Base-by-base conservation (phyloP, 2,113 vertebrate species). In the Dunckerocampus dactyliophorus region DNA sequence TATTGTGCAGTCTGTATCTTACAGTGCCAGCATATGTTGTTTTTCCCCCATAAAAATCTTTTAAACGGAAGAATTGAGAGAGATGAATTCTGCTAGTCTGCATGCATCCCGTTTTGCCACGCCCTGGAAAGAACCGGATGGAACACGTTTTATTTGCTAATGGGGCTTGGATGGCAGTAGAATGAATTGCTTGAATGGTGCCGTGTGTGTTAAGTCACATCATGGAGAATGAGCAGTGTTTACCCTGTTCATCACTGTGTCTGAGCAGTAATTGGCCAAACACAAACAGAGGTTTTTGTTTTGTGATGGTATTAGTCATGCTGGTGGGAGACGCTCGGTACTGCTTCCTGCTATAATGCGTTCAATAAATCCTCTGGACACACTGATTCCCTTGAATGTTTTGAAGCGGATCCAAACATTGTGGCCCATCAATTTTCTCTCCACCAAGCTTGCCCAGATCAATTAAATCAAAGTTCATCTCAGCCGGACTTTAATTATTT, bases 381-480 rank as follows among this genome's bases (percentile, higher is more conserved):
- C 62, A 51, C 63, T 20, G 55, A 66, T 62, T 71, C 51, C 77
- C 55, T 68, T 28, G 72, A 72, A 59, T 28, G 67, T 79, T 77
- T 54, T 71, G 70, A 71, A 68, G 74, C 65, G 42, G 68, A 75
- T 69, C 66, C 63, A 79, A 82, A 72, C 71, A 76, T 71, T 47
- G 67, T 65, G 59, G 61, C 50, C 74, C 77, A 85, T 87, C 79
- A 83, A 55, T 86, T 85, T 42, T 81, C 79, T 66, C 63, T 82
- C 67, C 64, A 59, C 74, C 58, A 68, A 75, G 62, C 73, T 52
- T 64, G 74, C 49, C 51, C 64, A 68, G 74, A 88, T 89, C 88
- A 85, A 90, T 90, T 80, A 82, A 88, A 88, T 88, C 88, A 88
- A 89, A 88, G 81, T 83, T 85, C 69, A 80, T 87, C 74, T 71